Evolutionary conservation across 2,888 invertebrate species (phyloP).

Genomic region (Aquatica leii): DNA sequence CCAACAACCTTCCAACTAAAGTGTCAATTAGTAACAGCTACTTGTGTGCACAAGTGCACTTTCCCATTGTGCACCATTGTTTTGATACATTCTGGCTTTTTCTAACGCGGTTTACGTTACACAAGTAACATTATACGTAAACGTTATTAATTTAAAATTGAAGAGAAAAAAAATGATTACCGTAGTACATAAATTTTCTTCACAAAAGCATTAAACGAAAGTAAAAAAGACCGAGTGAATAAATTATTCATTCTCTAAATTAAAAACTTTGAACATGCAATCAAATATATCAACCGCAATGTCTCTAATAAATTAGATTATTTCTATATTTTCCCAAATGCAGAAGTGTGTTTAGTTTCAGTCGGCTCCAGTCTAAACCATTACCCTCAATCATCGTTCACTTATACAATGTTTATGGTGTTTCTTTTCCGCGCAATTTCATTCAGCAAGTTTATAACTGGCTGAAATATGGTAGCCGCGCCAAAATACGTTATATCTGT

Average conservation of each 20-base stretch:
- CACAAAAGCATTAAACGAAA: background rate
- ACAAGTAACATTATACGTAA: background rate
- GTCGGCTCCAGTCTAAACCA: constrained; percentile 52
- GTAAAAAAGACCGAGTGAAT: background rate
- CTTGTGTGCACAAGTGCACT: constrained; percentile 53
- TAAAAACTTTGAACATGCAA: constrained; percentile 5
- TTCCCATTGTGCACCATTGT: constrained; percentile 44
- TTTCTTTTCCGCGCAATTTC: constrained; percentile 58
- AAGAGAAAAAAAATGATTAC: too few relatives aligned
- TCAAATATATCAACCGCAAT: constrained; percentile 25
- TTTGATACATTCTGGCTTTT: constrained; percentile 26
- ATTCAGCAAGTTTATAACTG: constrained; percentile 54
- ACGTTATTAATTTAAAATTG: too few relatives aligned
- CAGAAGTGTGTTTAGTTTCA: constrained; percentile 44
- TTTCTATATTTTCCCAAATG: constrained; percentile 48
- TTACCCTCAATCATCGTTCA: constrained; percentile 56
- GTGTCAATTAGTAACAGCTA: constrained; percentile 59
- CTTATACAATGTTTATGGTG: constrained; percentile 55
- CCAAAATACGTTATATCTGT: constrained; percentile 35
- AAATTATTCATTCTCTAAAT: constrained; percentile 1
- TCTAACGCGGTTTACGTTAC: constrained; percentile 19
- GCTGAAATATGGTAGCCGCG: constrained; percentile 59
- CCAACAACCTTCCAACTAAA: constrained; percentile 54
- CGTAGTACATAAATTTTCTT: too few relatives aligned
- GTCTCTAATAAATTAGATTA: constrained; percentile 52